phyloP scores from a whole-genome alignment of 2,113 vertebrate species.

The Columba livia region DNA sequence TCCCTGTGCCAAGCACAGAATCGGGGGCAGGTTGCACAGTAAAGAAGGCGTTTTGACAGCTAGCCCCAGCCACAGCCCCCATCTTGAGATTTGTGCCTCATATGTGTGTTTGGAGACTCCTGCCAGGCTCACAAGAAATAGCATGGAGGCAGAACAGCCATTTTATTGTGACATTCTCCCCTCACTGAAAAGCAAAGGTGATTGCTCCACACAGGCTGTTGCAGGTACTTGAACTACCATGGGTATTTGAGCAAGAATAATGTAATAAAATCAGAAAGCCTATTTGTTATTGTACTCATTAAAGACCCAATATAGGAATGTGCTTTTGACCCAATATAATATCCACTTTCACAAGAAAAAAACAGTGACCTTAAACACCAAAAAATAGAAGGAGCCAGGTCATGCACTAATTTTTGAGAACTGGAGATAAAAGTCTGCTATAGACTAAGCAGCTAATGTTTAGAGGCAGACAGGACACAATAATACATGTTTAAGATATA shows the following conservation, averaged over 20 bases:
- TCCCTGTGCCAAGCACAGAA: background rate
- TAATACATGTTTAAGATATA: background rate
- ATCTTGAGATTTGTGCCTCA: background rate
- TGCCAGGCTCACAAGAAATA: background rate
- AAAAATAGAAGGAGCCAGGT: background rate
- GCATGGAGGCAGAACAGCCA: background rate
- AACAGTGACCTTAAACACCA: background rate
- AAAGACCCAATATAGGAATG: background rate
- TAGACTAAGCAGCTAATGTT: background rate
- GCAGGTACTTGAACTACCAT: background rate
- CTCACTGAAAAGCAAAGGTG: background rate
- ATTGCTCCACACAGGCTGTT: background rate
- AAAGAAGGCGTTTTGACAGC: background rate
- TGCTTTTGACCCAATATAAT: background rate
- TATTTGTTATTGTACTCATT: background rate
- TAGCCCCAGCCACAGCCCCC: background rate
- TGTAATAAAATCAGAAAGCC: background rate
- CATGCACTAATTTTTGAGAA: background rate
- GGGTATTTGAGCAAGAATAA: background rate
- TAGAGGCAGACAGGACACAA: background rate
- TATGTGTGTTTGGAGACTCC: rapidly evolving
- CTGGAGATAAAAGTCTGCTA: background rate
- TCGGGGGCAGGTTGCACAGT: background rate
- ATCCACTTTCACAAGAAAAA: background rate
- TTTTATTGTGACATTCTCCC: background rate